Base-by-base conservation (phyloP, 2,797 vertebrate genomes). In the Sebastes matsubarae region DNA sequence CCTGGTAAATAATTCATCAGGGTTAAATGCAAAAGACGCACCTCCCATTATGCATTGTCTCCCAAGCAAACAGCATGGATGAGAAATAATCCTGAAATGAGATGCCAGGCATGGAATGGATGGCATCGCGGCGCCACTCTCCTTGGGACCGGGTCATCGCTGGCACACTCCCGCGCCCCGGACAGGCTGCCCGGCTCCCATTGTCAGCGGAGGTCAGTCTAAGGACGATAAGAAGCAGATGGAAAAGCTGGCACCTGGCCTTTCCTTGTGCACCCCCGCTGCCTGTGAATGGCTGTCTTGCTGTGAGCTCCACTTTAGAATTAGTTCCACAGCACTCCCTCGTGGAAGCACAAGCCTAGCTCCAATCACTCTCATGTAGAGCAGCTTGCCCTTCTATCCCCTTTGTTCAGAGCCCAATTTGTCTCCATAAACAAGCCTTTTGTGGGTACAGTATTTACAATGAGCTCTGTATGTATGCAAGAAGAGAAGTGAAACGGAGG, bases 211-310 rank as follows among this genome's bases (percentile, higher is more conserved):
- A 93, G 93, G 94, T 95, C 94, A 94, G 93, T 91, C 92, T 88
- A 84, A 88, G 92, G 91, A 94, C 79, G 94, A 96, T 96, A 94
- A 96, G 94, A 91, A 95, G 91, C 96, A 95, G 94, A 95, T 95
- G 93, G 92, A 93, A 91, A 92, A 36, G 80, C 90, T 95, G 95
- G 95, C 93, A 94, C 91, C 84, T 88, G 91, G 85, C 93, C 88
- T 89, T 67, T 87, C 84, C 83, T 75, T 71, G 80, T 81, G 90
- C 85, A 86, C 89, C 92, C 90, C 91, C 3, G 87, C 90, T 89
- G 91, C 86, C 92, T 82, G 38, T 84, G 90, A 93, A 92, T 88
- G 89, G 88, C 91, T 72, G 83, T 82, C 91, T 87, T 61, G 83
- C 90, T 89, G 88, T 76, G 91, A 88, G 91, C 87, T 86, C 81